Evolutionary conservation across 2,888 invertebrate genomes (phyloP).

Genomic region (Heliconius erato): DNA sequence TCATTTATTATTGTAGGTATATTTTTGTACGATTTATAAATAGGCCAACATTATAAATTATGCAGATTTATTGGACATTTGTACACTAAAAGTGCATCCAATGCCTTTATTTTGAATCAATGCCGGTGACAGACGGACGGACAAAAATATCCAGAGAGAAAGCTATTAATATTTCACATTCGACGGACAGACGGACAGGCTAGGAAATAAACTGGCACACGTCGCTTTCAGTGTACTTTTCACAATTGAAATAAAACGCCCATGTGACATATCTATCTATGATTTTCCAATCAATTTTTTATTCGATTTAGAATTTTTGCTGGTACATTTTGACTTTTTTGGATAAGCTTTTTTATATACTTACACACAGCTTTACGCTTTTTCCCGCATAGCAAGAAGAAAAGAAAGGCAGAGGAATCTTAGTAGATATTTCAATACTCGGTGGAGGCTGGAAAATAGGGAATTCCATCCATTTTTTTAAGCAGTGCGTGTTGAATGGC

Average conservation of each 20-base stretch:
- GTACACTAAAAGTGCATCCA: slow-evolving; percentile 34
- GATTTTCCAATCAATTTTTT: background rate
- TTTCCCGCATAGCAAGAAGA: no score
- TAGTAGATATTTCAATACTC: no score
- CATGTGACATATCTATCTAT: background rate
- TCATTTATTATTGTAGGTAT: background rate
- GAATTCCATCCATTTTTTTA: no score
- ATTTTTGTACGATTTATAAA: background rate
- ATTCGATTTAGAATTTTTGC: background rate
- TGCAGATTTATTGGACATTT: slow-evolving; percentile 2
- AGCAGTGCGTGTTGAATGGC: no score
- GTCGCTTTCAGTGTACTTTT: slow-evolving; percentile 37
- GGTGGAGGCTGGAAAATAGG: no score
- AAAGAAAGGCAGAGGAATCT: no score
- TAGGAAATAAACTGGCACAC: slow-evolving; percentile 58
- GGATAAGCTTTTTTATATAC: no score
- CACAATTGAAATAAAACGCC: slow-evolving; percentile 21
- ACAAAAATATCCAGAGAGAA: slow-evolving; percentile 57
- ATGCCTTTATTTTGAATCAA: slow-evolving; percentile 41
- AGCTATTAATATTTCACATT: slow-evolving; percentile 68
- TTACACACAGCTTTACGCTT: no score
- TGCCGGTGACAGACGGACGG: slow-evolving; percentile 45
- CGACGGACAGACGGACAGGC: slow-evolving; percentile 52
- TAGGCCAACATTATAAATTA: slow-evolving; percentile 12
- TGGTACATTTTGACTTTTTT: background rate